Conservation (phyloP, 2,888 invertebrate species). For the Andrena marginata region DNA sequence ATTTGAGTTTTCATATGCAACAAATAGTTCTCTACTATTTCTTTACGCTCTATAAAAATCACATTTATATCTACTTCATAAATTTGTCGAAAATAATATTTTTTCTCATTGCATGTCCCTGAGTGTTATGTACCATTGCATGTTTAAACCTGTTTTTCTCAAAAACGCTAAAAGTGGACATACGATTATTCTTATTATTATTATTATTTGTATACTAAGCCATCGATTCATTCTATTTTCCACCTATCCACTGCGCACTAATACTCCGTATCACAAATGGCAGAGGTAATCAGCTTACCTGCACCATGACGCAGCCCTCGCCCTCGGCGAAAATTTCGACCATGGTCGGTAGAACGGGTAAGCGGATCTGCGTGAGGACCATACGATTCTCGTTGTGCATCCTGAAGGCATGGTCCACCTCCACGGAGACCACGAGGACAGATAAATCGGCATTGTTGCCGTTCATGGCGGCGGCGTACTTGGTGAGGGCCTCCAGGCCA, state of each 20-base stretch:
- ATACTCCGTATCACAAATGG: neutral
- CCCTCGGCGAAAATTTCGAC: conserved; percentile 86
- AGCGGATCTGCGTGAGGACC: conserved; percentile 84
- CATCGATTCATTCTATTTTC: no score
- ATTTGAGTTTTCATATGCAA: no score
- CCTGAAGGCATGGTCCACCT: conserved; percentile 84
- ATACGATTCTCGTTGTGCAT: conserved; percentile 86
- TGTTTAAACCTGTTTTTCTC: no score
- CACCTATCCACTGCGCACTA: neutral
- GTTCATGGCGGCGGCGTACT: conserved; percentile 86
- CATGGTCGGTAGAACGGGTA: conserved; percentile 85
- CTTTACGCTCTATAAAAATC: no score
- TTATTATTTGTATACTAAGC: no score
- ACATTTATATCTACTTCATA: no score
- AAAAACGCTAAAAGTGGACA: no score
- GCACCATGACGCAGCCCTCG: conserved; percentile 87
- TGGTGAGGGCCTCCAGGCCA: conserved; percentile 87
- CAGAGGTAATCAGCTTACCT: conserved; percentile 81
- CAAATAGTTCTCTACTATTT: no score
- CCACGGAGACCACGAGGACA: conserved; percentile 84
- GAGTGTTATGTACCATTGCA: no score
- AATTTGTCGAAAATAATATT: no score
- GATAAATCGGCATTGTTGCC: conserved; percentile 84
- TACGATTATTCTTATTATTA: no score
- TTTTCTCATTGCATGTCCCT: no score